Evolutionary conservation across 2,113 vertebrate species (phyloP).

Genomic region (Silurus meridionalis): DNA sequence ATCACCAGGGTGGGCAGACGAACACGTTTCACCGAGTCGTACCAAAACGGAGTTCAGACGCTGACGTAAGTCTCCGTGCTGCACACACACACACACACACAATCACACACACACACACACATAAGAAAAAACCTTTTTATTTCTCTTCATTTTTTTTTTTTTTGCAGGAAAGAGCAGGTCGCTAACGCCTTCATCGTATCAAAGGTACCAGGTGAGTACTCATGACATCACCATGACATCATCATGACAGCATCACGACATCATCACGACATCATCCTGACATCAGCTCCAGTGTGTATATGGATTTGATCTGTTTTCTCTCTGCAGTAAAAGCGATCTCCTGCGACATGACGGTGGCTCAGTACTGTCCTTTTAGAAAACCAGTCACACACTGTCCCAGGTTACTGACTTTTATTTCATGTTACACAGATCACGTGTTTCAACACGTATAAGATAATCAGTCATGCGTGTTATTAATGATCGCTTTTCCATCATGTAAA

Average conservation of each 20-base stretch:
- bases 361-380: conserved; percentile 90
- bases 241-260: conserved; percentile 84
- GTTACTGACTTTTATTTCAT: conserved; percentile 62
- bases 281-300: not conserved
- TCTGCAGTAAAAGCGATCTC: conserved; percentile 85
- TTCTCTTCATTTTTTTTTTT: conserved; percentile 47
- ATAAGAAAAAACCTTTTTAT: not conserved
- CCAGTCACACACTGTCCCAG: conserved; percentile 91
- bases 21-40: conserved; percentile 88
- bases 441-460: not conserved
- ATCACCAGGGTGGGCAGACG: conserved; percentile 90
- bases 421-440: not conserved
- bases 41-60: conserved; percentile 89
- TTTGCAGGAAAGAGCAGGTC: conserved; percentile 87
- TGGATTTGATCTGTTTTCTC: conserved; percentile 43
- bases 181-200: conserved; percentile 95
- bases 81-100: not conserved
- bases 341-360: conserved; percentile 91
- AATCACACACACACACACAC: not conserved
- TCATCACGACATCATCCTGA: not conserved
- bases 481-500: not conserved
- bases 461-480: not conserved
- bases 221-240: not conserved
- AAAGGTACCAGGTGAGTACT: conserved; percentile 85
- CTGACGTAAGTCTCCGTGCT: conserved; percentile 78